Conservation (phyloP, 2,888 invertebrate genomes). For the Lepeophtheirus nordmannii region DNA sequence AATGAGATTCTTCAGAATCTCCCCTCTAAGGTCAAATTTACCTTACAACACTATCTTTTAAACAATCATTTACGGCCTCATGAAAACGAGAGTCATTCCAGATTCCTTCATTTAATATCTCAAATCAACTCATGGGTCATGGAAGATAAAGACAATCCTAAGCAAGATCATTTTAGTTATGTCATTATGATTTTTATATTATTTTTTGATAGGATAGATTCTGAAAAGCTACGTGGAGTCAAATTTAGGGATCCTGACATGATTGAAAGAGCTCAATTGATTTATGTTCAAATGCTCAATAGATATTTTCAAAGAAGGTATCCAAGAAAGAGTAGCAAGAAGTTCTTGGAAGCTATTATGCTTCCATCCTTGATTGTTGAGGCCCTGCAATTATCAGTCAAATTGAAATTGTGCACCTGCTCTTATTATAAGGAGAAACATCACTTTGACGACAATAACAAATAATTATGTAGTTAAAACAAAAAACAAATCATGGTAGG, state of each 20-base stretch:
- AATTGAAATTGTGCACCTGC: not conserved
- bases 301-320: slow-evolving; percentile 32
- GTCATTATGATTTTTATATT: slow-evolving; percentile 33
- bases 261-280: slow-evolving; percentile 32
- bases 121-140: not conserved
- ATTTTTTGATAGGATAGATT: slow-evolving; percentile 32
- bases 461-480: not conserved
- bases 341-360: not conserved
- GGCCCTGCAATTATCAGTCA: not conserved
- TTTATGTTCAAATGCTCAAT: slow-evolving; percentile 31
- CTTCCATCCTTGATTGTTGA: slow-evolving; percentile 3
- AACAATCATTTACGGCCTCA: not conserved
- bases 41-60: not conserved
- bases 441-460: not conserved
- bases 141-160: not conserved
- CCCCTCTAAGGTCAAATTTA: not conserved
- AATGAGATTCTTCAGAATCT: not conserved
- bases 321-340: slow-evolving; percentile 26
- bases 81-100: not conserved
- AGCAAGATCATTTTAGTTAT: not conserved
- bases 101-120: not conserved
- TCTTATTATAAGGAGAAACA: not conserved
- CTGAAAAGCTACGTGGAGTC: slow-evolving; percentile 31
- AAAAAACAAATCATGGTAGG: not conserved
- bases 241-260: not conserved